Conservation (phyloP, 1,140 invertebrate species). For the Chironomus tepperi region DNA sequence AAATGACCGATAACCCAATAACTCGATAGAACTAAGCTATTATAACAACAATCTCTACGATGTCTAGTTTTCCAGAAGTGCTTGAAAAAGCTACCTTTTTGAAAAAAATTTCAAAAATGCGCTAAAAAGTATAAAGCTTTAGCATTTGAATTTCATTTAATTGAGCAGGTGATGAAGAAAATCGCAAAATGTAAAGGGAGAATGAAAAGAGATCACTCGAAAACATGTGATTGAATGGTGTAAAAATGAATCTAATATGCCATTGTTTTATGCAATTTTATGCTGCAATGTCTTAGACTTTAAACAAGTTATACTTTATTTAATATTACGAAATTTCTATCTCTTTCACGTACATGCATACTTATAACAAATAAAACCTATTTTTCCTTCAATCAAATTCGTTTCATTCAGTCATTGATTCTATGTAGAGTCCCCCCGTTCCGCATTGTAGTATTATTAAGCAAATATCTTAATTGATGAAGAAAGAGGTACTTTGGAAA, state of each 20-base stretch:
- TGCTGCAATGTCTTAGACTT: not conserved
- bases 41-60: no score
- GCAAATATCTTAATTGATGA: not conserved
- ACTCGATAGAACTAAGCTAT: no score
- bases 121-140: no score
- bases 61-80: no score
- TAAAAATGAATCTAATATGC: not conserved
- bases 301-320: not conserved
- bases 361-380: not conserved
- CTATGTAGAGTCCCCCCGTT: no score
- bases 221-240: not conserved
- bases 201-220: not conserved
- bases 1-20: no score
- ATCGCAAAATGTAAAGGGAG: not conserved
- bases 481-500: not conserved
- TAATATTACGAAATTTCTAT: conserved; percentile 5
- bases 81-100: no score
- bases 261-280: conserved; percentile 14
- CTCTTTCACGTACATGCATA: not conserved
- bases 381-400: no score
- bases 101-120: not conserved
- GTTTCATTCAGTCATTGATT: no score
- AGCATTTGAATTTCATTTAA: conserved; percentile 13
- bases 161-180: not conserved
- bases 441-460: not conserved